These are phyloP conservation scores for Enteromius mattozi DNA, from an alignment of 2,797 vertebrate genomes.

Conservation along the genomic window DNA sequence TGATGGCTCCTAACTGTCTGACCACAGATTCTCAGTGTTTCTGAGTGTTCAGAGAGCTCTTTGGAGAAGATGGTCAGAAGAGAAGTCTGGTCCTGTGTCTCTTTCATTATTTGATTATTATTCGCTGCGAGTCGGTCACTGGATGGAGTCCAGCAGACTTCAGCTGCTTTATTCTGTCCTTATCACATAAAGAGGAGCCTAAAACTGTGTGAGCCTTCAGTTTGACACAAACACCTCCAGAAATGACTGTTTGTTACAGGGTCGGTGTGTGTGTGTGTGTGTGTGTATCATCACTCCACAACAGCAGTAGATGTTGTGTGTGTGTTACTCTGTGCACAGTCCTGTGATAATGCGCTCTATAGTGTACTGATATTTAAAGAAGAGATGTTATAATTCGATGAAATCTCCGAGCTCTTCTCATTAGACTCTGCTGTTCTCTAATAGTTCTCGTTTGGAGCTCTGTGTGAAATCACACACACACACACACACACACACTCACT, in stretches of 20 bases:
- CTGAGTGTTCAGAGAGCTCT: neutral
- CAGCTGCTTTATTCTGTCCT: slow-evolving; percentile 62
- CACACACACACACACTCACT: neutral
- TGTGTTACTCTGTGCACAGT: neutral
- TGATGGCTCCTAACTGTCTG: neutral
- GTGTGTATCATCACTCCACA: neutral
- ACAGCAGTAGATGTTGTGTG: neutral
- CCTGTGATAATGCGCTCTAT: neutral
- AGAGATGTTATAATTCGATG: neutral
- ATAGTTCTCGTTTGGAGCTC: neutral
- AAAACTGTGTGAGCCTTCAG: neutral
- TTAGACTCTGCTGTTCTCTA: neutral
- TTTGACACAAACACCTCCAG: neutral
- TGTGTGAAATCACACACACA: slow-evolving; percentile 12
- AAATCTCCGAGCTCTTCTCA: neutral
- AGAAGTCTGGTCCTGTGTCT: neutral
- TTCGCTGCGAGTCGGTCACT: neutral
- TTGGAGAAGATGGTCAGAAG: neutral
- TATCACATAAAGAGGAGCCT: slow-evolving; percentile 54
- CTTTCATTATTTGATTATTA: neutral
- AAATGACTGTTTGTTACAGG: neutral
- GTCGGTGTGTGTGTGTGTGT: neutral
- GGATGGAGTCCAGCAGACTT: slow-evolving; percentile 14
- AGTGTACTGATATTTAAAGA: neutral
- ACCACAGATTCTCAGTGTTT: neutral